Evolutionary conservation across 2,797 vertebrate species (phyloP).

Genomic region (Dendrocincla fuliginosa): DNA sequence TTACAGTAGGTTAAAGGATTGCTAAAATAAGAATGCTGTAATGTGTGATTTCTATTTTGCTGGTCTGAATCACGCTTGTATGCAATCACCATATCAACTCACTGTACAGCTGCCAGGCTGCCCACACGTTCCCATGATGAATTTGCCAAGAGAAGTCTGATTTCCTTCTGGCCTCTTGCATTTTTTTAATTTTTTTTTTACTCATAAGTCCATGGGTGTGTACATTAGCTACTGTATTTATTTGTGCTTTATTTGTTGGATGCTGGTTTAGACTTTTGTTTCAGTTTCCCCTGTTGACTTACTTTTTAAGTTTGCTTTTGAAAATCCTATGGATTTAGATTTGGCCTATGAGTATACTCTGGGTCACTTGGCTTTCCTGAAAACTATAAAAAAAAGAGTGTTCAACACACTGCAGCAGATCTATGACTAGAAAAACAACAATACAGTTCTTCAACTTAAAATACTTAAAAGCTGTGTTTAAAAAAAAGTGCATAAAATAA

Average conservation of each 20-base stretch:
- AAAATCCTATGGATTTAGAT: not conserved
- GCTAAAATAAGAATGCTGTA: not conserved
- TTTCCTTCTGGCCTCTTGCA: constrained; percentile 20
- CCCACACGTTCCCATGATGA: constrained; percentile 42
- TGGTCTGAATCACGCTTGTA: not conserved
- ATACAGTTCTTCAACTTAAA: not conserved
- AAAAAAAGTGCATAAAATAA: not conserved
- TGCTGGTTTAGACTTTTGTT: constrained; percentile 5
- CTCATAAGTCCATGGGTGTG: not conserved
- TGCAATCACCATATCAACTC: not conserved
- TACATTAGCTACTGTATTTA: constrained; percentile 43
- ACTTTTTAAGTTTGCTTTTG: not conserved
- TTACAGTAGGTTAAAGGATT: not conserved
- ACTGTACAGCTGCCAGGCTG: not conserved
- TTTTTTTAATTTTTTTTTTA: constrained; percentile 3
- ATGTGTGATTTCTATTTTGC: not conserved
- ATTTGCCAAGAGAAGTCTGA: constrained; percentile 35
- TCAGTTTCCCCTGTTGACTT: not conserved
- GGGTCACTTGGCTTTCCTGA: not conserved
- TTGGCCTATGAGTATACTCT: not conserved
- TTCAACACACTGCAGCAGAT: not conserved
- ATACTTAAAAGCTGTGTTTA: not conserved
- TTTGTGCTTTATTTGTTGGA: not conserved
- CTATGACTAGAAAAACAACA: not conserved
- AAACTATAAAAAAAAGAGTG: accelerated